Conservation (phyloP, 2,113 vertebrate species). For the Caranx melampygus region DNA sequence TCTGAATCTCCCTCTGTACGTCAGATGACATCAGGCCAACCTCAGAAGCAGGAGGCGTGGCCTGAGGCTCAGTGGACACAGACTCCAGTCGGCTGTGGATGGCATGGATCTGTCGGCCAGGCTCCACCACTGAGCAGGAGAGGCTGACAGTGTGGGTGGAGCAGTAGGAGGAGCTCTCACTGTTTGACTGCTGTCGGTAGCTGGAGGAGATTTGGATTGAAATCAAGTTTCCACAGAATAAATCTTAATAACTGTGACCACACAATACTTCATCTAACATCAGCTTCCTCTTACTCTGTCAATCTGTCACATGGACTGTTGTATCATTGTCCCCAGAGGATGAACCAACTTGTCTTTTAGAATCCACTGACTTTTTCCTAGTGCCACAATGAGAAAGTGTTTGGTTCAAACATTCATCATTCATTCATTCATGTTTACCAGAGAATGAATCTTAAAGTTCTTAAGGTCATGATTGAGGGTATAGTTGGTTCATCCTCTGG, state of each 20-base stretch:
- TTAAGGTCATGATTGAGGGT: too few relatives aligned
- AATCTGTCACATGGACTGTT: too few relatives aligned
- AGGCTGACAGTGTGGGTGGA: slow-evolving; percentile 62
- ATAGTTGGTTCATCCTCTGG: background rate
- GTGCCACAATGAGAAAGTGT: too few relatives aligned
- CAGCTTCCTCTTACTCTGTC: too few relatives aligned
- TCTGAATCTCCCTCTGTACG: slow-evolving; percentile 61
- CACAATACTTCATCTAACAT: too few relatives aligned
- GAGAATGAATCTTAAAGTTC: too few relatives aligned
- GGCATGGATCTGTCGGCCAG: slow-evolving; percentile 36
- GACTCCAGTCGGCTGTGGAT: slow-evolving; percentile 65
- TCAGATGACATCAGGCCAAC: slow-evolving; percentile 46
- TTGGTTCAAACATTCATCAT: too few relatives aligned
- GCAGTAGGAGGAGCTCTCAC: slow-evolving; percentile 54
- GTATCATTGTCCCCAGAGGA: too few relatives aligned
- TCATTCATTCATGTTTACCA: too few relatives aligned
- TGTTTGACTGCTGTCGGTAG: slow-evolving; percentile 34
- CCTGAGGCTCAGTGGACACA: slow-evolving; percentile 25
- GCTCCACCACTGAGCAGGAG: slow-evolving; percentile 61
- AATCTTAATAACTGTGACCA: too few relatives aligned
- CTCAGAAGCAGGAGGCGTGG: slow-evolving; percentile 29
- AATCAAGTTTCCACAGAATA: background rate
- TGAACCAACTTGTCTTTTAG: too few relatives aligned
- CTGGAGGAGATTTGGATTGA: slow-evolving; percentile 8
- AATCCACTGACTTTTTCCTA: too few relatives aligned